Evolutionary conservation across 2,113 vertebrate species (phyloP), one percentile per base, ranked within the genome.

Genomic region (Motacilla tschutschensis): DNA sequence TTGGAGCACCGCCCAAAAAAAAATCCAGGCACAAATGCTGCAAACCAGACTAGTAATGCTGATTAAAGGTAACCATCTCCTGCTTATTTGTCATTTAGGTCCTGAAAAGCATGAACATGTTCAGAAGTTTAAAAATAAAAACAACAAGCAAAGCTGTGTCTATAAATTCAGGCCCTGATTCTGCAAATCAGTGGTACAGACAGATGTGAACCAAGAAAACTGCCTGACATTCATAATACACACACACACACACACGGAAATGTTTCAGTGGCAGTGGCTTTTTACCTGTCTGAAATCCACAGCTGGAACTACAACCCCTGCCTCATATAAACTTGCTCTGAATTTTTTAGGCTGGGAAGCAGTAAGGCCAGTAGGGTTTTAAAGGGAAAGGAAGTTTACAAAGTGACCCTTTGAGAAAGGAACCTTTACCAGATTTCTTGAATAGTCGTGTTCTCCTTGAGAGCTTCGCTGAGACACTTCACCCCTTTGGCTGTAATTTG

Each of bases 361-460:
- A 77, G 59, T 33, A 69, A 87, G 31, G 19, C 10, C 54, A 50
- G 7, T 22, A 80, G 51, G 20, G 43, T 60, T 87, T 63, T 79
- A 57, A 67, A 59, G n/a, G 24, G 44, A 47, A 71, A 57, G 33
- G 18, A 33, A 74, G 64, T 41, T 71, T 82, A 67, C 20, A 46
- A 78, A 91, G 84, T 11, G 21, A 87, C 44, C 41, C 50, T 65
- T 55, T 44, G 67, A 88, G 67, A 67, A 91, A 46, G 19, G 40
- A 19, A 48, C 25, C 43, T 95, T 97, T 95, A 98, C 97, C 97
- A 98, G 47, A 98, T 93, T 92, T 98, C 97, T 85, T 93, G 73
- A 59, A 98, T 95, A 65, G 94, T 75, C 0, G 93, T 97, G 92
- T 98, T 98, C 48, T 93, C 93, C 82, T 87, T 92, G 53, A 98